Conservation (phyloP, 2,113 vertebrate species). For the Crotalus tigris region DNA sequence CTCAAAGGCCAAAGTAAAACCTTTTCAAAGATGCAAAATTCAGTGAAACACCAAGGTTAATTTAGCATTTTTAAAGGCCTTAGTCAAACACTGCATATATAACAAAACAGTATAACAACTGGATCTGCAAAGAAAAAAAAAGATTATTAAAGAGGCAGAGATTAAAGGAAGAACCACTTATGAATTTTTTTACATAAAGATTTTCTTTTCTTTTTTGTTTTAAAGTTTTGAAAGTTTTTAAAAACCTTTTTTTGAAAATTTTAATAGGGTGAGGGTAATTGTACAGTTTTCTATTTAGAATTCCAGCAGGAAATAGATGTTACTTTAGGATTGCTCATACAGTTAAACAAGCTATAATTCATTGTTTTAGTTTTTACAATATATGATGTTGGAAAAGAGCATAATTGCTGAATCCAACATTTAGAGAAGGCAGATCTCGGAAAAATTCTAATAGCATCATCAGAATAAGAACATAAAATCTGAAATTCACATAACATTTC, state of each 20-base stretch:
- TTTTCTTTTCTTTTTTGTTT: background rate
- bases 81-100: slow-evolving; percentile 9
- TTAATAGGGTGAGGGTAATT: background rate
- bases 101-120: slow-evolving; percentile 5
- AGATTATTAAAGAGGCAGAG: background rate
- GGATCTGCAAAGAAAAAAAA: slow-evolving; percentile 13
- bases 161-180: slow-evolving; percentile 2
- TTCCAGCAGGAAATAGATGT: slow-evolving; percentile 39
- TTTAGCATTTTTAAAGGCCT: slow-evolving; percentile 27
- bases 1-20: background rate
- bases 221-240: background rate
- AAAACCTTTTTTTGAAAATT: background rate
- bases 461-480: slow-evolving; percentile 4
- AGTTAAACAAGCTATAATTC: slow-evolving; percentile 29
- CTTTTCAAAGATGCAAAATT: slow-evolving; percentile 1
- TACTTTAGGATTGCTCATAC: background rate
- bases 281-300: background rate
- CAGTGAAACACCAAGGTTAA: slow-evolving; percentile 34
- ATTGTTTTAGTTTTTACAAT: background rate
- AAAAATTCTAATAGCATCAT: background rate
- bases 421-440: background rate
- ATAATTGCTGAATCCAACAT: slow-evolving; percentile 2
- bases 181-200: slow-evolving; percentile 27
- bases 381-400: background rate
- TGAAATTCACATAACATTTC: background rate